Evolutionary conservation across 2,113 vertebrate species (phyloP).

Genomic region (Ariopsis seemanni): DNA sequence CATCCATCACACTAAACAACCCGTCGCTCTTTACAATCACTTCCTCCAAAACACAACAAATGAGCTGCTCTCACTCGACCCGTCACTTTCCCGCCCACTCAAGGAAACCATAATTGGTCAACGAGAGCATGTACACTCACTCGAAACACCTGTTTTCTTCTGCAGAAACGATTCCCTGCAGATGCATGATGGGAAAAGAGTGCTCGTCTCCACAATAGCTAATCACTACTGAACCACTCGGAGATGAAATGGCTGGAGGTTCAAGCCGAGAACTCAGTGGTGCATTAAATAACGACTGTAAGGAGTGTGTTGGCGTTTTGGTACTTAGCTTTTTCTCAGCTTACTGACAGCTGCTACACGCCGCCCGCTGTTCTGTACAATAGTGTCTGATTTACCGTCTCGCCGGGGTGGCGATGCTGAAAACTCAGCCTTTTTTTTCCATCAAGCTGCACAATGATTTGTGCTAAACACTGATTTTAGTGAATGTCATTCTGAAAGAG

Average conservation of each 20-base stretch:
- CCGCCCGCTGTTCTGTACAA: slow-evolving; percentile 7
- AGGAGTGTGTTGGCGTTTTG: neutral
- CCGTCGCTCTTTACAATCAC: slow-evolving; percentile 45
- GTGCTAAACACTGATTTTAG: neutral
- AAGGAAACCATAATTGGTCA: slow-evolving; percentile 39
- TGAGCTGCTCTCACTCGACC: slow-evolving; percentile 50
- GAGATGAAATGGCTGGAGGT: neutral
- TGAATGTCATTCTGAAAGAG: neutral
- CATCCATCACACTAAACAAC: slow-evolving; percentile 78
- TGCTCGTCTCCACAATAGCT: slow-evolving; percentile 30
- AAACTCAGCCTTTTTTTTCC: neutral
- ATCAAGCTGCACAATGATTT: neutral
- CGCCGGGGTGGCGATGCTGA: neutral
- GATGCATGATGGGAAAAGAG: slow-evolving; percentile 31
- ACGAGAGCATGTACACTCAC: slow-evolving; percentile 5
- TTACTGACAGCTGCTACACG: slow-evolving; percentile 11
- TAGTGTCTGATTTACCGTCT: slow-evolving; percentile 2
- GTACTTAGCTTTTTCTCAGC: neutral
- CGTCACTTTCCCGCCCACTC: slow-evolving; percentile 51
- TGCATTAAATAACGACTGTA: slow-evolving; percentile 3
- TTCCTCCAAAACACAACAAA: slow-evolving; percentile 48
- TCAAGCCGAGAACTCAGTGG: neutral
- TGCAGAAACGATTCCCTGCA: slow-evolving; percentile 26
- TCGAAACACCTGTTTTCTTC: neutral
- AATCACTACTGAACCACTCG: slow-evolving; percentile 37